Evolutionary conservation across 2,888 invertebrate genomes (phyloP), one percentile per base, ranked within the genome.

Genomic region (Ommatoiulus sabulosus): DNA sequence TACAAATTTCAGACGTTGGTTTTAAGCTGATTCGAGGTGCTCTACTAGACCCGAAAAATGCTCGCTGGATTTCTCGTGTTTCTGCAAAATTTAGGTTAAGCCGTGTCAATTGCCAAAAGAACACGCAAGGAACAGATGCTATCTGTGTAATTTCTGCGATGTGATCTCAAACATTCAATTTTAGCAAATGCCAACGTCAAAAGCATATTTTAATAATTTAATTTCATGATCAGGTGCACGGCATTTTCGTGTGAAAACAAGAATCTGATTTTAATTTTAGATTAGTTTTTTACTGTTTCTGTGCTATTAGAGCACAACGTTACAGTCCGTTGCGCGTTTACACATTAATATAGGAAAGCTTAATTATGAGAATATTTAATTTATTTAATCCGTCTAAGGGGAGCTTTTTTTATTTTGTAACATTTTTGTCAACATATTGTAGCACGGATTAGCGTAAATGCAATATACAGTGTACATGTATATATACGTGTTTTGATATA

Each of bases 171-270:
- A 80, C 80, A 80, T 80, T 80, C 80, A 80, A 80, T 80, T 80
- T 80, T 12, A 80, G 15, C 80, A 80, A 80, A 80, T 80, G 80
- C 80, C 35, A 80, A 80, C 80, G 35, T 80, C 80, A 43, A 80
- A 43, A 43, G 80, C 80, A 80, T 80, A 80, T 80, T 80, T 80
- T 80, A 80, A 80, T 80, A 80, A 80, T 80, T 80, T 80, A 80
- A 80, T 80, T 80, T 80, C 80, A 80, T 43, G 80, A 80, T 80
- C 80, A 80, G 80, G 80, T 80, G 80, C 80, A 80, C 80, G 24
- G 24, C 80, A 15, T 80, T 80, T 80, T 80, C 80, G 80, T 80
- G 80, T 80, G 80, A 80, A 52, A 80, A 12, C 80, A 43, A 80
- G 80, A 43, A 4, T 80, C 15, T 80, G 24, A 80, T 80, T 80